phyloP scores from a whole-genome alignment of 2,113 vertebrate genomes.

The Nipponia nippon region DNA sequence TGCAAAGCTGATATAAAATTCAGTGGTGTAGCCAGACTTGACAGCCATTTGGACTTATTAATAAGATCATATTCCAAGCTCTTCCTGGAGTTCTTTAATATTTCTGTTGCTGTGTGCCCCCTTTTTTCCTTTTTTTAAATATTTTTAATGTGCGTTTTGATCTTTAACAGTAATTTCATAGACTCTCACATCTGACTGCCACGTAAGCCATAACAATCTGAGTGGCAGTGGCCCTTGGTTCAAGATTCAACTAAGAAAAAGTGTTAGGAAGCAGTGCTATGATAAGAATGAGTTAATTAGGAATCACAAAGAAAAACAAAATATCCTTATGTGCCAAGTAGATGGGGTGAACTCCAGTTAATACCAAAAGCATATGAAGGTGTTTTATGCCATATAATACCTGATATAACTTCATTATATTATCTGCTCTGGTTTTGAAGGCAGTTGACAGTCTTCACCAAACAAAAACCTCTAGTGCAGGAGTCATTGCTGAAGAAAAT shows the following conservation, averaged over 20 bases:
- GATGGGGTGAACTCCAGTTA: background rate
- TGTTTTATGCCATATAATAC: background rate
- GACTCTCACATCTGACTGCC: background rate
- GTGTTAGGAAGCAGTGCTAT: background rate
- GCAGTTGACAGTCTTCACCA: background rate
- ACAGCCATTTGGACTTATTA: background rate
- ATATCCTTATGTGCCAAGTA: background rate
- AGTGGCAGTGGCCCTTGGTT: background rate
- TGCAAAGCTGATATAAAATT: background rate
- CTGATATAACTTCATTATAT: background rate
- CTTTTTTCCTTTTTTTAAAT: background rate
- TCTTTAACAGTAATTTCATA: background rate
- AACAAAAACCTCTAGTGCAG: background rate
- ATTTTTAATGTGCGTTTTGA: background rate
- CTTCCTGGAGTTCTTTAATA: background rate
- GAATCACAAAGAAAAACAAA: background rate
- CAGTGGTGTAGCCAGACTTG: background rate
- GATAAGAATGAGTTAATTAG: background rate
- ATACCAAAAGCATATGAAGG: background rate
- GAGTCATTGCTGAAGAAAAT: background rate
- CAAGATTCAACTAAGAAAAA: background rate
- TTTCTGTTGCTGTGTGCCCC: background rate
- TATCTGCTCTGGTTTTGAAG: background rate
- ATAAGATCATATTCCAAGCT: background rate
- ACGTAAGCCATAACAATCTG: background rate